Evolutionary conservation across 2,113 vertebrate species (phyloP).

Genomic region (Tursiops truncatus): DNA sequence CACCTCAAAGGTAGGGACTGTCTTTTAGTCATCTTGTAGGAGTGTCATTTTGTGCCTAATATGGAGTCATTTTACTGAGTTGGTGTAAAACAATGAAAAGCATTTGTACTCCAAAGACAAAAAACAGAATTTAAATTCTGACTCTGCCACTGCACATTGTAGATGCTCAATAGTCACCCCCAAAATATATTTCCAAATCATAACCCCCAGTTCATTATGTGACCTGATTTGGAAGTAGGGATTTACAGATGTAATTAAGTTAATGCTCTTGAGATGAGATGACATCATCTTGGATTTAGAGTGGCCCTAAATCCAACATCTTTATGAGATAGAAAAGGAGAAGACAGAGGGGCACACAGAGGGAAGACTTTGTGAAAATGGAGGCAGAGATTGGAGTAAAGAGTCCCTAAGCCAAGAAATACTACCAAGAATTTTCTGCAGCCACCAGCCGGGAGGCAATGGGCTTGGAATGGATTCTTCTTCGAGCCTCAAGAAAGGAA

Average conservation of each 20-base stretch:
- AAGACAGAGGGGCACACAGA: neutral
- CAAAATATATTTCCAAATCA: neutral
- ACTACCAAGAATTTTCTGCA: neutral
- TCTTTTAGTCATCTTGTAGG: neutral
- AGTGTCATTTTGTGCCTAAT: neutral
- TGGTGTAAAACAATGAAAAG: neutral
- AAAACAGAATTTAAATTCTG: neutral
- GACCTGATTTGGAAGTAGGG: slow-evolving; percentile 3
- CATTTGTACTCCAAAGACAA: neutral
- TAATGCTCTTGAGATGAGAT: neutral
- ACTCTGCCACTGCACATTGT: neutral
- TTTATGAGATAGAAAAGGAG: neutral
- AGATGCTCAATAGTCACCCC: neutral
- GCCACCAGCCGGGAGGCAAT: neutral
- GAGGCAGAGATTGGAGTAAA: neutral
- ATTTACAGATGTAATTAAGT: neutral
- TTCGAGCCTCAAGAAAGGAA: neutral
- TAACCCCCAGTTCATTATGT: neutral
- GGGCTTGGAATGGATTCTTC: neutral
- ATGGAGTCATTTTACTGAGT: neutral
- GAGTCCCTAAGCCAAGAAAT: neutral
- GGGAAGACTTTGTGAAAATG: neutral
- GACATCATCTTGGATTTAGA: neutral
- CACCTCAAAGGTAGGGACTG: neutral
- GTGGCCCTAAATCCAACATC: neutral